Evolutionary conservation across 2,888 invertebrate genomes (phyloP).

Genomic region (Drosophila buzzatii): DNA sequence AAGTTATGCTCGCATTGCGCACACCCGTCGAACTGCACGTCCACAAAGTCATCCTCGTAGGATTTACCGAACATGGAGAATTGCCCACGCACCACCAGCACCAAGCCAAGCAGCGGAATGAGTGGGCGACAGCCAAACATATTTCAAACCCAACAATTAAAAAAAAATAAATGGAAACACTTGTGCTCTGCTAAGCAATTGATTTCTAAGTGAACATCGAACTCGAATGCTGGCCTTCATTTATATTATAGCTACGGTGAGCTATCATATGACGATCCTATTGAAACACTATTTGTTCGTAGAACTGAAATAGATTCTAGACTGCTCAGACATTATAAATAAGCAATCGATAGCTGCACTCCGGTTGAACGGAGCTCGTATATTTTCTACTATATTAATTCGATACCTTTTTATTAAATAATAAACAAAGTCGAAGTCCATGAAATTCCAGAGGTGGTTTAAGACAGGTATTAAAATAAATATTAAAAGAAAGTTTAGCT

Average conservation of each 20-base stretch:
- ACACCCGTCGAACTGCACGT: slow-evolving; percentile 44
- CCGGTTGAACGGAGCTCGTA: not conserved
- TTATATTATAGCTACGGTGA: slow-evolving; percentile 18
- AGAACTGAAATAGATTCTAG: not conserved
- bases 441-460: not conserved
- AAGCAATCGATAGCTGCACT: not conserved
- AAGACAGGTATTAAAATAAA: not conserved
- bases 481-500: not conserved
- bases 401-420: not conserved
- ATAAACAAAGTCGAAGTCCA: not conserved
- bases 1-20: slow-evolving; percentile 49
- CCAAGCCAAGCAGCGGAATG: slow-evolving; percentile 29
- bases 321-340: not conserved
- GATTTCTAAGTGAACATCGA: slow-evolving; percentile 12
- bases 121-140: slow-evolving; percentile 17
- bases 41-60: slow-evolving; percentile 57
- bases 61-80: slow-evolving; percentile 9
- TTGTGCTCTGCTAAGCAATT: slow-evolving; percentile 19
- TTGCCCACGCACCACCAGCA: slow-evolving; percentile 26
- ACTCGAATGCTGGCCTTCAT: not conserved
- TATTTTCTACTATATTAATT: not conserved
- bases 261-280: not conserved
- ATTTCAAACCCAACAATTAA: not conserved
- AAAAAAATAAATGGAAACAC: not conserved
- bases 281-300: not conserved